Base-by-base conservation (phyloP, 1,140 invertebrate species). In the Adoxophyes honmai region DNA sequence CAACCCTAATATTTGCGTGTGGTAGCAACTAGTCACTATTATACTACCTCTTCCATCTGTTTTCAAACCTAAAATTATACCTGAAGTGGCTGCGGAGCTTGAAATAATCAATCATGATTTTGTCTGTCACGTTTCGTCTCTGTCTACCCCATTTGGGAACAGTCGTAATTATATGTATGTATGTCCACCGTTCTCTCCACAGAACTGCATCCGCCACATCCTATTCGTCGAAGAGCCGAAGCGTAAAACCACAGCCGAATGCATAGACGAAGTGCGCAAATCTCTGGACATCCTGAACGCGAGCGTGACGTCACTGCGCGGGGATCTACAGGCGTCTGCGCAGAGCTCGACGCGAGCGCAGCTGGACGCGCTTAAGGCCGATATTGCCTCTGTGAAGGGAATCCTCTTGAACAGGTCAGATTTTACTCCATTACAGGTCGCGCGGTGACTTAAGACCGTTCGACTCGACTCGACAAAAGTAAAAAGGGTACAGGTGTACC, bases 381-480 rank as follows among this genome's bases (percentile, higher is more conserved):
- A 96, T 78, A 90, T 96, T 59, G 90, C 93, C 61, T 94, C 94
- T 65, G 91, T 96, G 34, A 96, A 95, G 81, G 94, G 94, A 52
- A 90, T 96, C 62, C 82, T 95, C 39, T 81, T 96, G 16, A 94
- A 93, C 72, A 93, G 94, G 93, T 94, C 70, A 73, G 75, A 68
- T 56, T 62, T 53, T 35, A 52, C 63, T 2, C 21, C 21, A 28
- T 6, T n/a, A n/a, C n/a, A n/a, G n/a, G n/a, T n/a, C n/a, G n/a
- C n/a, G n/a, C n/a, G n/a, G n/a, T n/a, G n/a, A n/a, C n/a, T n/a
- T n/a, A n/a, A n/a, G n/a, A n/a, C n/a, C n/a, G n/a, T n/a, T n/a
- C n/a, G n/a, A n/a, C n/a, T n/a, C n/a, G n/a, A n/a, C n/a, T n/a
- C n/a, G n/a, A n/a, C n/a, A n/a, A n/a, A n/a, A n/a, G n/a, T n/a